phyloP scores from a whole-genome alignment of 2,797 vertebrate genomes.

The Apogon hyalosoma region DNA sequence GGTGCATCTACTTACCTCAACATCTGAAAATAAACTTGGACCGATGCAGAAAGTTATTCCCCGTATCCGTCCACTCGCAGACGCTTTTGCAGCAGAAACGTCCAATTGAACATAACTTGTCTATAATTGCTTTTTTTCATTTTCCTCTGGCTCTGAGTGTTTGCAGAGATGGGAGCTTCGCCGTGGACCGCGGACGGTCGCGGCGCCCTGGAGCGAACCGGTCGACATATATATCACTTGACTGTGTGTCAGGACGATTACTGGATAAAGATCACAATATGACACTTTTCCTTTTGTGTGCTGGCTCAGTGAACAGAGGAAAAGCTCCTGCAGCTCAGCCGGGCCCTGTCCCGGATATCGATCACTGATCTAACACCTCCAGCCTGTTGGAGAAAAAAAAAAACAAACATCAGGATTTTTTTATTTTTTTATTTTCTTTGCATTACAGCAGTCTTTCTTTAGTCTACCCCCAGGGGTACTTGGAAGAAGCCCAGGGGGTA shows the following conservation, averaged over 20 bases:
- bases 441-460: background rate
- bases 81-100: conserved; percentile 49
- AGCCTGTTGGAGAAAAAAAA: conserved; percentile 62
- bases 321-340: conserved; percentile 81
- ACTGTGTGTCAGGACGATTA: conserved; percentile 92
- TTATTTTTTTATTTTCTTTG: conserved; percentile 56
- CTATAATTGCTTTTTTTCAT: conserved; percentile 63
- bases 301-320: conserved; percentile 91
- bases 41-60: conserved; percentile 57
- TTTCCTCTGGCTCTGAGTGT: conserved; percentile 38
- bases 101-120: conserved; percentile 70
- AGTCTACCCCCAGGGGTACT: too few species aligned
- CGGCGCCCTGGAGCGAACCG: conserved; percentile 85
- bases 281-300: conserved; percentile 95
- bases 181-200: conserved; percentile 67
- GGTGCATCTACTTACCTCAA: conserved; percentile 47
- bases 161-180: conserved; percentile 65
- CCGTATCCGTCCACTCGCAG: conserved; percentile 46
- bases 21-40: conserved; percentile 65
- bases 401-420: conserved; percentile 1
- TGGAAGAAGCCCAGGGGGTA: too few species aligned
- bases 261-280: conserved; percentile 99
- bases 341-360: conserved; percentile 78
- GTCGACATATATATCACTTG: conserved; percentile 91
- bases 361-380: conserved; percentile 76